phyloP scores from a whole-genome alignment of 2,888 invertebrate species.

The Rotaria macrura region DNA sequence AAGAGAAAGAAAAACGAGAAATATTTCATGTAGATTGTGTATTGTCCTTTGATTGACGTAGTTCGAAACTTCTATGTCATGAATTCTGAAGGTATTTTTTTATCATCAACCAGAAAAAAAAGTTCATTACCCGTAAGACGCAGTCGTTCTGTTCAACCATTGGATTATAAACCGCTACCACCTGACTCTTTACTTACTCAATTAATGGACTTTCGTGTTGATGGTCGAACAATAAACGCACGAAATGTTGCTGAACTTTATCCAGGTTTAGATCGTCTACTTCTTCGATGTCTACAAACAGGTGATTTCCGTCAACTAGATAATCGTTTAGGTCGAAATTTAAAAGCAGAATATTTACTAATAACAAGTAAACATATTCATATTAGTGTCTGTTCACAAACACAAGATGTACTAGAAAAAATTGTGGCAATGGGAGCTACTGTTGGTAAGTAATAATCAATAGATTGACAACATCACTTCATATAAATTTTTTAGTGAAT shows the following conservation, averaged over 20 bases:
- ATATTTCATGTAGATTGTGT: background rate
- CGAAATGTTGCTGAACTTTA: background rate
- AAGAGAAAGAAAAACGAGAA: background rate
- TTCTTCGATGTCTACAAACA: constrained; percentile 10
- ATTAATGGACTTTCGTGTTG: background rate
- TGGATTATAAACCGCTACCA: background rate
- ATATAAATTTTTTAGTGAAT: too few species aligned
- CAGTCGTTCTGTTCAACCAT: background rate
- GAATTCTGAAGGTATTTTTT: background rate
- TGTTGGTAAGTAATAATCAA: background rate
- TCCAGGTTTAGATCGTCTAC: background rate
- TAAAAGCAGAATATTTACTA: constrained; percentile 9
- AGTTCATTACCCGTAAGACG: background rate
- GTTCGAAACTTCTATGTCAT: background rate
- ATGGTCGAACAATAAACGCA: background rate
- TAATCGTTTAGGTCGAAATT: background rate
- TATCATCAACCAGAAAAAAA: background rate
- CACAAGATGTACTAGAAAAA: background rate
- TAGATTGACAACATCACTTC: too few species aligned
- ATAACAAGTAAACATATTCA: background rate
- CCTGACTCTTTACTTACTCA: background rate
- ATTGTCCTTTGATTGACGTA: background rate
- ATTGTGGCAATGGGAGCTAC: background rate
- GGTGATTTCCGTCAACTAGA: background rate
- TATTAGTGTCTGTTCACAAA: background rate